Conservation (phyloP, 2,888 invertebrate species). For the Idaea straminata region DNA sequence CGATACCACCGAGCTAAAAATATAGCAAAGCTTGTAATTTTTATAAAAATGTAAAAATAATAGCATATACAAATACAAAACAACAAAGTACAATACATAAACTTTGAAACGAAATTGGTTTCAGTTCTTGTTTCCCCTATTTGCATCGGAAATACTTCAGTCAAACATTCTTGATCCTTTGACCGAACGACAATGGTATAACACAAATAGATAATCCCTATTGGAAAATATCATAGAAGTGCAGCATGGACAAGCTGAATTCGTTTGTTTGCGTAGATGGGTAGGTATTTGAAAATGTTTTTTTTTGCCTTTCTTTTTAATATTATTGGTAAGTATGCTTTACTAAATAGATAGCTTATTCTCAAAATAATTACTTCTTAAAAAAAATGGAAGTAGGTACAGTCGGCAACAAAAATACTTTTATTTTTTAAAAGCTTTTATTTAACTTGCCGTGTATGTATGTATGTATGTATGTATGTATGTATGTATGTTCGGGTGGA, state of each 20-base stretch:
- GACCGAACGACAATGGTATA: background rate
- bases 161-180: background rate
- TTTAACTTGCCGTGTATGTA: no score
- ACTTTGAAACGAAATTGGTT: background rate
- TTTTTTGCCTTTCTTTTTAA: no score
- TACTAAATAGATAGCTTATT: no score
- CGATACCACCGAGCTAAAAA: background rate
- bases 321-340: no score
- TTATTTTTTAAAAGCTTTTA: no score
- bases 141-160: background rate
- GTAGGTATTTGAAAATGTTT: background rate
- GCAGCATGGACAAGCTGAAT: background rate
- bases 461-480: no score
- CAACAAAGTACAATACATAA: background rate
- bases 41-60: background rate
- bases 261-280: background rate
- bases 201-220: background rate
- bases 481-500: no score
- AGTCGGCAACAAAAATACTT: no score
- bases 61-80: background rate
- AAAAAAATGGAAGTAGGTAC: no score
- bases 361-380: no score
- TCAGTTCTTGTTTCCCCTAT: background rate
- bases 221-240: background rate
- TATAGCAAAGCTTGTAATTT: background rate